A percentile compares a stretch with the other conserved stretches of the same genome.
Conservation (phyloP, 2,888 invertebrate species). For the Epistrophe grossulariae region DNA sequence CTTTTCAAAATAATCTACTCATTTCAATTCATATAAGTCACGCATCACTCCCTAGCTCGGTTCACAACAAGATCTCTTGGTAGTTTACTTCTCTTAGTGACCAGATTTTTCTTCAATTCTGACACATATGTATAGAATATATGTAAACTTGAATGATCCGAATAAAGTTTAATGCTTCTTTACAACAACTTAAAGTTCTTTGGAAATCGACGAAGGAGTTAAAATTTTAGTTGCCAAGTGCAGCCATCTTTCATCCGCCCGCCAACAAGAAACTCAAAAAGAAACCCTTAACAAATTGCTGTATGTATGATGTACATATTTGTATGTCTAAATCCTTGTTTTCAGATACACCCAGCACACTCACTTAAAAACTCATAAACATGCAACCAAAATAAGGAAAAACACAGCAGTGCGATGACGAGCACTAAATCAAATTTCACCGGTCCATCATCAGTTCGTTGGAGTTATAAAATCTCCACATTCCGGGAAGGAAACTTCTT, state of each 20-base stretch:
- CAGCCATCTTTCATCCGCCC: not conserved
- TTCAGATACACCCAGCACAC: not conserved
- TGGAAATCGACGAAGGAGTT: not conserved
- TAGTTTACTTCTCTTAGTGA: too few species aligned
- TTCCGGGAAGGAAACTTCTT: constrained; percentile 64
- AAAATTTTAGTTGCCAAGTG: not conserved
- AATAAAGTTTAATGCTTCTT: not conserved
- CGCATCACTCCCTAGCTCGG: too few species aligned
- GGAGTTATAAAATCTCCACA: constrained; percentile 54
- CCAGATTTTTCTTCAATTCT: too few species aligned
- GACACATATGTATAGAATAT: too few species aligned
- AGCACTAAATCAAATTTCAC: constrained; percentile 64
- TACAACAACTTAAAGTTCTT: not conserved
- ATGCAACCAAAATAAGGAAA: not conserved
- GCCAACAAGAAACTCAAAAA: constrained; percentile 1
- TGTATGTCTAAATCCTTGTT: not conserved
- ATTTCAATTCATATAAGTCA: too few species aligned
- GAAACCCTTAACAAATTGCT: not conserved
- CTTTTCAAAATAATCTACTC: too few species aligned
- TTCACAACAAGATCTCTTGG: too few species aligned
- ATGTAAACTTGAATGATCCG: not conserved
- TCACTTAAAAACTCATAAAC: not conserved
- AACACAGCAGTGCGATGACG: not conserved
- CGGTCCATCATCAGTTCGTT: constrained; percentile 60
- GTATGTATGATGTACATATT: not conserved